These are phyloP conservation scores for Octomys mimax DNA, from an alignment of 2,797 vertebrate genomes.

Conservation along the genomic window DNA sequence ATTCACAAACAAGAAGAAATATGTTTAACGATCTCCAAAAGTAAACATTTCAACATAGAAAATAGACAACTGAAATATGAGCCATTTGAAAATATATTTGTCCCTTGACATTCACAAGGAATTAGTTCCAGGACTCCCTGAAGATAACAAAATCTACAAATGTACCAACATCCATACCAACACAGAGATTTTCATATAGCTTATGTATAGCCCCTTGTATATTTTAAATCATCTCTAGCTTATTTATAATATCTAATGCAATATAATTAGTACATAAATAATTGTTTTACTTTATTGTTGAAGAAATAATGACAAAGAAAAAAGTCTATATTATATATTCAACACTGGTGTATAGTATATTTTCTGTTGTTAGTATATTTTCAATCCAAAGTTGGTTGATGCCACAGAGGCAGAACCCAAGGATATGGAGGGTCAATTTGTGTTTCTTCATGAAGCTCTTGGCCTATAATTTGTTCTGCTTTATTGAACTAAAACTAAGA, in stretches of 20 bases:
- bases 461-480: neutral
- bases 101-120: neutral
- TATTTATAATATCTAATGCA: neutral
- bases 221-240: neutral
- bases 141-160: neutral
- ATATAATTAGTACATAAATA: neutral
- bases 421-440: neutral
- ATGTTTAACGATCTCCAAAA: conserved; percentile 57
- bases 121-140: neutral
- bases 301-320: neutral
- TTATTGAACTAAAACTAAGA: conserved; percentile 58
- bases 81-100: conserved; percentile 14
- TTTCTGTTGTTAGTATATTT: neutral
- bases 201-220: neutral
- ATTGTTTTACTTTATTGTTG: neutral
- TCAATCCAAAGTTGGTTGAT: neutral
- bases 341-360: neutral
- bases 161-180: too few species aligned
- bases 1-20: conserved; percentile 61
- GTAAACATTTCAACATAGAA: conserved; percentile 63
- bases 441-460: conserved; percentile 55
- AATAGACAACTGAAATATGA: conserved; percentile 57
- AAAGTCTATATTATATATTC: neutral
- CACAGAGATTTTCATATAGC: neutral
- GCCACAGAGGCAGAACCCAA: neutral